Base-by-base conservation (phyloP, 2,888 invertebrate genomes). In the Cremastobaeus sp. region DNA sequence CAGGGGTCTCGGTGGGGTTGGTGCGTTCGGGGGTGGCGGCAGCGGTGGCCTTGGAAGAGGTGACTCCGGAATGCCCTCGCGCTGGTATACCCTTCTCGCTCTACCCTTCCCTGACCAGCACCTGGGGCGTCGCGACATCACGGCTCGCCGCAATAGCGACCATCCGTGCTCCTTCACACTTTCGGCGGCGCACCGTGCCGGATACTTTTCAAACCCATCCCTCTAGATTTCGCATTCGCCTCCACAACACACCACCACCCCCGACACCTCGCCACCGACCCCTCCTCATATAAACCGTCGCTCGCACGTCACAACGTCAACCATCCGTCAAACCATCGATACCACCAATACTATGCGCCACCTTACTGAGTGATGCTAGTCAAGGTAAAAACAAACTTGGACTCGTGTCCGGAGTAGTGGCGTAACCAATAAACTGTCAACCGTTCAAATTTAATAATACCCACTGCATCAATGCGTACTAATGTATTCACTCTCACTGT, bases 51-150 rank as follows among this genome's bases (percentile, higher is more conserved):
- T 85, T 87, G 85, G 89, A 84, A 89, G 81, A 87, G 89, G 83
- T 88, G 89, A 87, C 62, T 78, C 82, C 57, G 91, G 92, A 85
- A 92, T 93, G 90, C 94, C 94, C 65, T 93, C 95, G 79, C 91
- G 95, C 82, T 95, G 95, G 94, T 96, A 95, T 91, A 96, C 95
- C 76, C 92, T 96, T 83, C 92, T 96, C 88, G 96, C 96, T 80
- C 91, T 96, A 85, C 96, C 96, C 80, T 96, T 96, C 90, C 95
- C 96, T 84, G 96, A 96, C 90, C 96, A 96, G 90, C 96, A 95
- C 88, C 93, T 96, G 84, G 96, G 95, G 81, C 90, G 95, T 85
- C 91, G 96, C 77, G 95, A 96, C 89, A 89, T 91, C 80, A 89
- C 88, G 82, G 90, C 89, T 70, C 90, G 89, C 79, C 90, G 90